Evolutionary conservation across 2,888 invertebrate species (phyloP).

Genomic region (Drosophila dives): DNA sequence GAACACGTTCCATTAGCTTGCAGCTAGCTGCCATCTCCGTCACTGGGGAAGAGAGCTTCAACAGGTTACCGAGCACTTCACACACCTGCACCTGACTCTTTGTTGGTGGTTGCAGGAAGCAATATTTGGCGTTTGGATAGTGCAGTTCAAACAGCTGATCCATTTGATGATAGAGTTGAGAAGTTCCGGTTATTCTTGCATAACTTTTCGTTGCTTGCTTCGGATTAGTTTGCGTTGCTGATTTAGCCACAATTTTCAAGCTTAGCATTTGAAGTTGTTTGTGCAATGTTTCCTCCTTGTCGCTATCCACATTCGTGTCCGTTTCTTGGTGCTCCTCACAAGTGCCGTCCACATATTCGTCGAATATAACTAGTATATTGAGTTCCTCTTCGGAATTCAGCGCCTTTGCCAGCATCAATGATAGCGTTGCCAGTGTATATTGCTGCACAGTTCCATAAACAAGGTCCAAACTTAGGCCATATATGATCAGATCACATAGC

Average conservation of each 20-base stretch:
- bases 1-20: slow-evolving; percentile 69
- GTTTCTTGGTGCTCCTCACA: neutral
- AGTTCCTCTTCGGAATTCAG: slow-evolving; percentile 3
- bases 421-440: slow-evolving; percentile 60
- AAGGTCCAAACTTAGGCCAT: slow-evolving; percentile 47
- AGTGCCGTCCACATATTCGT: slow-evolving; percentile 14
- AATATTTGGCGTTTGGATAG: slow-evolving; percentile 62
- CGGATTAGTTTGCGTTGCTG: neutral
- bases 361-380: slow-evolving; percentile 43
- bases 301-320: neutral
- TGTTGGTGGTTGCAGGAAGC: slow-evolving; percentile 64
- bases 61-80: slow-evolving; percentile 76
- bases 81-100: slow-evolving; percentile 67
- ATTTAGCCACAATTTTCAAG: neutral
- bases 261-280: neutral
- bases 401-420: slow-evolving; percentile 68
- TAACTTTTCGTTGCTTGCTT: neutral
- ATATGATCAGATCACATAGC: slow-evolving; percentile 61
- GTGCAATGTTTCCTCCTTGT: neutral
- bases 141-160: slow-evolving; percentile 66
- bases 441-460: slow-evolving; percentile 56
- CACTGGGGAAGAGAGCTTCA: slow-evolving; percentile 74
- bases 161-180: slow-evolving; percentile 29
- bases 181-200: neutral
- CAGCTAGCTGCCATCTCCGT: slow-evolving; percentile 64